Evolutionary conservation across 2,797 vertebrate species (phyloP).

Genomic region (Propithecus deckenii): DNA sequence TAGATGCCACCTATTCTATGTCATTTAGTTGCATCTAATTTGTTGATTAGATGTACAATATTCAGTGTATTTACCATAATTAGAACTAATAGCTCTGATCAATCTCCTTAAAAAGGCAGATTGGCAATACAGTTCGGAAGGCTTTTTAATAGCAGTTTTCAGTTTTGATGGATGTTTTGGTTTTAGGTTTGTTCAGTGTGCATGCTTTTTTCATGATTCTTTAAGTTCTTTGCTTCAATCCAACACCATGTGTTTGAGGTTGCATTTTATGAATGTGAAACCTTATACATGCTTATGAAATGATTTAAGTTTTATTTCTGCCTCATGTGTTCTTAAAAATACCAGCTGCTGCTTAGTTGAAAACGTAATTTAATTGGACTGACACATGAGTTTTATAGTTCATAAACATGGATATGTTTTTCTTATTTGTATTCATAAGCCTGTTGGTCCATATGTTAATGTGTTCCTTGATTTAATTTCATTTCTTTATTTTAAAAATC

Average conservation of each 20-base stretch:
- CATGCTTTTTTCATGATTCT: constrained; percentile 37
- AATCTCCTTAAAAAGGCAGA: constrained; percentile 2
- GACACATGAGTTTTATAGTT: constrained; percentile 62
- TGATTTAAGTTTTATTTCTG: constrained; percentile 66
- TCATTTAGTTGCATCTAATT: constrained; percentile 12
- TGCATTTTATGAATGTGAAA: constrained; percentile 66
- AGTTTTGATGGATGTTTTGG: neutral
- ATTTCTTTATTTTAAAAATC: constrained; percentile 54
- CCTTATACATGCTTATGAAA: constrained; percentile 53
- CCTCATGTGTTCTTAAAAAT: constrained; percentile 67
- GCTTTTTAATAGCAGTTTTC: neutral
- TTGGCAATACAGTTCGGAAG: neutral
- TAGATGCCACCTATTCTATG: neutral
- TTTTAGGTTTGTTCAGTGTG: constrained; percentile 17
- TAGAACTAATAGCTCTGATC: constrained; percentile 20
- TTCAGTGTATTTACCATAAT: neutral
- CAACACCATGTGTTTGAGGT: constrained; percentile 55
- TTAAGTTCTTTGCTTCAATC: constrained; percentile 35
- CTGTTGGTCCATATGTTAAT: constrained; percentile 69
- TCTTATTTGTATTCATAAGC: constrained; percentile 64
- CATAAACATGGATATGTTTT: constrained; percentile 65
- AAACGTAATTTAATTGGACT: constrained; percentile 74
- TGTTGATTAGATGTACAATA: constrained; percentile 39
- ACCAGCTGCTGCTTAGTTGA: constrained; percentile 71
- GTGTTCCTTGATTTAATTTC: constrained; percentile 62